These are phyloP conservation scores for Agrilus cyanescens DNA, from an alignment of 2,888 invertebrate species.

Conservation along the genomic window DNA sequence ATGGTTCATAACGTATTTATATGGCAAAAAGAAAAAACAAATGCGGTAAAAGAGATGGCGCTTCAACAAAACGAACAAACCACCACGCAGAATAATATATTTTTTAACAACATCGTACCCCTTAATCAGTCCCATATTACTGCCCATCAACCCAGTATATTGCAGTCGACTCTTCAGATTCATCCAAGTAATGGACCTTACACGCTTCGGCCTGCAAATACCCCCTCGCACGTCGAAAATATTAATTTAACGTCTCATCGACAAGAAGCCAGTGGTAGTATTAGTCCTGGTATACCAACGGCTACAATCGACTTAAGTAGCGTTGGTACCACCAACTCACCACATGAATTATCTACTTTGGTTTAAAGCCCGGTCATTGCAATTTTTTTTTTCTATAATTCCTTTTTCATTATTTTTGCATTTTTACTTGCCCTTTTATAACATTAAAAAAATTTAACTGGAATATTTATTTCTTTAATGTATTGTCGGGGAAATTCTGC, in stretches of 20 bases:
- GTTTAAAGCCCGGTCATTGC: constrained; percentile 32
- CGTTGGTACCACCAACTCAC: constrained; percentile 49
- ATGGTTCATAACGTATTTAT: constrained; percentile 92
- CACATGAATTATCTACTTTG: constrained; percentile 58
- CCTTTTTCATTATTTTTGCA: too few species aligned
- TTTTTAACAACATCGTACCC: constrained; percentile 27
- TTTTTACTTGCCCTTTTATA: too few species aligned
- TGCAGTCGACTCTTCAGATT: constrained; percentile 25
- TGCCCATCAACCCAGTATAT: constrained; percentile 30
- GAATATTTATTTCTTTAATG: too few species aligned
- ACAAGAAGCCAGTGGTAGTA: constrained; percentile 47
- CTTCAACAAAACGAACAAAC: constrained; percentile 27
- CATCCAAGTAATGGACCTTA: constrained; percentile 39
- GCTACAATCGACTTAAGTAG: constrained; percentile 47
- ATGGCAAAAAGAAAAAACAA: constrained; percentile 86
- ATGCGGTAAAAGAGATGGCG: constrained; percentile 54
- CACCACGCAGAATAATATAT: constrained; percentile 23
- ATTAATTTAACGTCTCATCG: constrained; percentile 29
- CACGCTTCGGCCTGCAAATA: constrained; percentile 49
- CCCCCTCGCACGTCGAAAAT: constrained; percentile 36
- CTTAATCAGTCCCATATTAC: constrained; percentile 26
- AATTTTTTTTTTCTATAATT: too few species aligned
- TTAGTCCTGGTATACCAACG: constrained; percentile 49
- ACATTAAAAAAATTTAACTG: too few species aligned
- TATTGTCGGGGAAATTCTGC: too few species aligned